Evolutionary conservation across 2,888 invertebrate species (phyloP).

Genomic region (Hyles lineata): DNA sequence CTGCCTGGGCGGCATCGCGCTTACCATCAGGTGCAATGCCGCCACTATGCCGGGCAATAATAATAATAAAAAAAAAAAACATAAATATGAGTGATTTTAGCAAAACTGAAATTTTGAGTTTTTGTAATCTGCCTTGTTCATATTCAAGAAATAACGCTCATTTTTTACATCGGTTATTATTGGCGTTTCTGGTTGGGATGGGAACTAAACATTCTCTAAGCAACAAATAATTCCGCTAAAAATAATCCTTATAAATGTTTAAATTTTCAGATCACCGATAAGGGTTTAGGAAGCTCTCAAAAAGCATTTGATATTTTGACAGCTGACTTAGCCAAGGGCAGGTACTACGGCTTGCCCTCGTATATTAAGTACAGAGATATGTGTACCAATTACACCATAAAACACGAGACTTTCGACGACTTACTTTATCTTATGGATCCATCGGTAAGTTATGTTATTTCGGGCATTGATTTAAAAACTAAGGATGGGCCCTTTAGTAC

Average conservation of each 20-base stretch:
- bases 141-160: not conserved
- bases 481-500: too few relatives aligned
- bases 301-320: slow-evolving; percentile 42
- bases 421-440: slow-evolving; percentile 87
- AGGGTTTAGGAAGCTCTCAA: slow-evolving; percentile 41
- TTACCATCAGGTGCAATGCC: too few relatives aligned
- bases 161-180: too few relatives aligned
- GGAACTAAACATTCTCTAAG: too few relatives aligned
- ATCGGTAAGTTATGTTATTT: slow-evolving; percentile 43
- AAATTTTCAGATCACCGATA: slow-evolving; percentile 45
- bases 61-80: too few relatives aligned
- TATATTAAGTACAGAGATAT: slow-evolving; percentile 92
- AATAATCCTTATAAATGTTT: too few relatives aligned
- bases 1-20: too few relatives aligned
- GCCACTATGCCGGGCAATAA: too few relatives aligned
- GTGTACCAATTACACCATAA: slow-evolving; percentile 87
- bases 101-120: not conserved
- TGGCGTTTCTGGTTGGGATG: too few relatives aligned
- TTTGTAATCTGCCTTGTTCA: too few relatives aligned
- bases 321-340: slow-evolving; percentile 62
- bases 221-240: too few relatives aligned
- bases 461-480: not conserved
- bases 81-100: not conserved
- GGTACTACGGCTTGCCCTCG: slow-evolving; percentile 92
- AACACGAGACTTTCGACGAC: slow-evolving; percentile 86